Percentiles rank a stretch among this genome's conserved stretches.
phyloP scores from a whole-genome alignment of 2,888 invertebrate species.

The Desoria tigrina region DNA sequence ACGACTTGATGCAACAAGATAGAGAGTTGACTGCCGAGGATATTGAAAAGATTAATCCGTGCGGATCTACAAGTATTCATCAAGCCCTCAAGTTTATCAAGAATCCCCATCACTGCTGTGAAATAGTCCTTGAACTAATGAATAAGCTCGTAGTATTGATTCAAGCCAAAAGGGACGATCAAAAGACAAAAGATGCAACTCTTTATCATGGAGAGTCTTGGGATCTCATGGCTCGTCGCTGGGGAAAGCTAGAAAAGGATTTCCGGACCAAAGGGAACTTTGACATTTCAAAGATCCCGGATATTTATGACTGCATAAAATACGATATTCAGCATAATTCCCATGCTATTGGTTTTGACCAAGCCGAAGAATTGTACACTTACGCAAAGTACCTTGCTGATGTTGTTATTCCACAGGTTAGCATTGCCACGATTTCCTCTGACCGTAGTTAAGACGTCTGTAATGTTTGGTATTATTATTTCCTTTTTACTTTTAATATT shows the following conservation, averaged over 20 bases:
- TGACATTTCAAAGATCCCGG: constrained; percentile 98
- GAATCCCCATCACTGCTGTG: constrained; percentile 92
- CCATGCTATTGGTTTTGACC: constrained; percentile 87
- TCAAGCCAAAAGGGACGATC: constrained; percentile 79
- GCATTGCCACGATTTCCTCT: constrained; percentile 19
- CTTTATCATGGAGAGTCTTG: constrained; percentile 93
- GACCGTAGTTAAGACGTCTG: too few species aligned
- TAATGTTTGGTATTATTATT: too few species aligned
- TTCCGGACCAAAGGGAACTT: constrained; percentile 90
- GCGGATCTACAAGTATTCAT: constrained; percentile 84
- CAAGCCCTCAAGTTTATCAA: constrained; percentile 92
- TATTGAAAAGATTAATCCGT: constrained; percentile 84
- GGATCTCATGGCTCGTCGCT: constrained; percentile 95
- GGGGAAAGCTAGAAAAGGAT: constrained; percentile 98
- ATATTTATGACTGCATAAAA: constrained; percentile 99
- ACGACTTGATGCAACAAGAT: constrained; percentile 88
- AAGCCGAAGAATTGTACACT: constrained; percentile 88
- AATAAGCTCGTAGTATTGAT: constrained; percentile 83
- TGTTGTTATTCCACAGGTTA: constrained; percentile 94
- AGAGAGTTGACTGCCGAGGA: constrained; percentile 83
- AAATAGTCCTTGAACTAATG: constrained; percentile 83
- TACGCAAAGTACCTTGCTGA: constrained; percentile 97
- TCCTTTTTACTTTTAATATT: constrained; percentile 6
- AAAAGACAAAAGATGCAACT: constrained; percentile 86
- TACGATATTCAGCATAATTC: constrained; percentile 98